Evolutionary conservation across 2,113 vertebrate genomes (phyloP).

Genomic region (Xerus inauris): DNA sequence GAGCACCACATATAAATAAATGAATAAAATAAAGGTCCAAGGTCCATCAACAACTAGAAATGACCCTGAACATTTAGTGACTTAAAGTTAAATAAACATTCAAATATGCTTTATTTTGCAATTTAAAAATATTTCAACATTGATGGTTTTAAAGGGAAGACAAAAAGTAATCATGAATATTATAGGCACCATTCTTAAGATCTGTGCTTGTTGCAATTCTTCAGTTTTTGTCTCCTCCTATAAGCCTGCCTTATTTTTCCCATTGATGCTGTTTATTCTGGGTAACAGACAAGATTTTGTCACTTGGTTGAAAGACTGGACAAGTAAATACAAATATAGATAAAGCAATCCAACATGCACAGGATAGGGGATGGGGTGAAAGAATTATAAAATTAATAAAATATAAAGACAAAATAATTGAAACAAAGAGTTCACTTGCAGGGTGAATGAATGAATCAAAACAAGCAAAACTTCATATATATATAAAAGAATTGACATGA

Average conservation of each 20-base stretch:
- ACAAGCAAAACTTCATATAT: neutral
- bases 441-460: neutral
- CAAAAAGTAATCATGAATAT: fast-evolving
- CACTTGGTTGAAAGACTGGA: neutral
- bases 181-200: neutral
- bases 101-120: neutral
- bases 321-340: neutral
- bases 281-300: neutral
- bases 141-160: neutral
- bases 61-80: neutral
- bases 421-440: neutral
- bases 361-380: neutral
- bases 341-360: neutral
- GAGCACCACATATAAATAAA: too few species aligned
- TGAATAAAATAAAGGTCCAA: too few species aligned
- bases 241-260: neutral
- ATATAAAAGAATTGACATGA: neutral
- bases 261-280: neutral
- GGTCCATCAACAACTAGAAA: neutral
- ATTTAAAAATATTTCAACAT: neutral
- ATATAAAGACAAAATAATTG: neutral
- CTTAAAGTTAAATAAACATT: neutral
- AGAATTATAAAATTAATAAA: neutral
- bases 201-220: neutral
- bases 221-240: neutral